Evolutionary conservation across 2,888 invertebrate genomes (phyloP), one percentile per base, ranked within the genome.

Genomic region (Dioctria rufipes): DNA sequence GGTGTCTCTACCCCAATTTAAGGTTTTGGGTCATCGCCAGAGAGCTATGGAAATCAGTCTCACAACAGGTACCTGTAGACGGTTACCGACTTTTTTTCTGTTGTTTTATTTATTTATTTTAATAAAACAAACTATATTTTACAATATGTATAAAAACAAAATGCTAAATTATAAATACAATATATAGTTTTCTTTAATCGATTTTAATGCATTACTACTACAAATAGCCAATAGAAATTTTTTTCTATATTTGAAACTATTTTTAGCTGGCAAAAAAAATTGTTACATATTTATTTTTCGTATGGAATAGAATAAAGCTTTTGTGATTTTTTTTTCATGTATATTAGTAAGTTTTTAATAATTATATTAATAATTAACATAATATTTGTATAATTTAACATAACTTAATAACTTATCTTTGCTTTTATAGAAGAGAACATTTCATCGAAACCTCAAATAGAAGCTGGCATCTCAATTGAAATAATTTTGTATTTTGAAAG

Each of bases 1-100:
- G 92, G 96, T 97, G 91, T 96, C 96, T 89, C 94, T 98, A 90
- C 97, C 98, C 91, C 97, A 98, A 92, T 98, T 98, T 94, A 96
- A 97, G 93, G 97, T 97, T 91, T 94, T 97, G 91, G 97, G 97
- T 89, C 96, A 97, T 92, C 95, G 96, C 88, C 97, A 97, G 92
- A 95, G 96, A 89, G 96, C 95, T 88, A 96, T 96, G 95, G 96
- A 96, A 92, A 96, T 97, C 93, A 95, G 96, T 91, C 95, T 97
- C 89, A 96, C 96, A 90, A 97, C 97, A 95, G 97, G 97, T 97
- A 95, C 90, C 91, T 90, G 89, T 91, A 89, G 90, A 89, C 89
- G 89, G 89, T 89, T 88, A 89, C 89, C 89, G 89, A 88, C 87
- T 88, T 88, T 86, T 84, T 86, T 84, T 82, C 25, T 25, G 25